Base-by-base conservation (phyloP, 2,113 vertebrate genomes). In the Bambusicola thoracicus region DNA sequence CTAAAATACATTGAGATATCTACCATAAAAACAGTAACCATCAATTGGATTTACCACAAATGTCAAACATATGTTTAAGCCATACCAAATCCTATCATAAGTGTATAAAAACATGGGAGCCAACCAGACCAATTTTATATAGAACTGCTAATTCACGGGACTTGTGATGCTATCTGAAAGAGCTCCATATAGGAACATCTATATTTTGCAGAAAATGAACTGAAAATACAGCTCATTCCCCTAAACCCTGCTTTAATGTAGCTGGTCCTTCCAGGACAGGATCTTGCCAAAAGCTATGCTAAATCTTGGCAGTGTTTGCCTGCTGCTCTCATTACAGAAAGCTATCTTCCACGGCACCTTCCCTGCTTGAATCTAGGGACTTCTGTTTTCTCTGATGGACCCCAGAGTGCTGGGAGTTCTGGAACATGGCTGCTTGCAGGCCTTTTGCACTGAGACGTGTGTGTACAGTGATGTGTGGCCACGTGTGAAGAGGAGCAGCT, bases 11-110 rank as follows among this genome's bases (percentile, higher is more conserved):
- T 66, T 90, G 61, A 82, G 56, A 36, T 87, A 90, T 61, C 87
- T 86, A 66, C 76, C 73, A 66, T 94, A 91, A 94, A 87, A 92
- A 44, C 67, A 90, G 91, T 49, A 95, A 91, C 82, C 77, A 84
- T 90, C 91, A 68, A 84, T 95, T 92, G 92, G 46, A 81, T 86
- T 81, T 44, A 69, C 91, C 73, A 6, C 90, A 90, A 91, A 97
- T 89, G 53, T 94, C 80, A 84, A 95, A 91, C 85, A 85, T 15
- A 59, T 90, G 87, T 81, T 94, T 86, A 81, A 96, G 56, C 27
- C 87, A 93, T 93, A 90, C 68, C 85, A 78, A 94, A 85, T 91
- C 73, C 91, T 88, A 78, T 72, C 27, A 2, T 43, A 79, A 91
- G 56, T 86, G 48, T 13, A 55, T 22, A 68, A 91, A 88, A 93